Conservation (phyloP, 2,888 invertebrate genomes). For the Psylliodes chrysocephalus region DNA sequence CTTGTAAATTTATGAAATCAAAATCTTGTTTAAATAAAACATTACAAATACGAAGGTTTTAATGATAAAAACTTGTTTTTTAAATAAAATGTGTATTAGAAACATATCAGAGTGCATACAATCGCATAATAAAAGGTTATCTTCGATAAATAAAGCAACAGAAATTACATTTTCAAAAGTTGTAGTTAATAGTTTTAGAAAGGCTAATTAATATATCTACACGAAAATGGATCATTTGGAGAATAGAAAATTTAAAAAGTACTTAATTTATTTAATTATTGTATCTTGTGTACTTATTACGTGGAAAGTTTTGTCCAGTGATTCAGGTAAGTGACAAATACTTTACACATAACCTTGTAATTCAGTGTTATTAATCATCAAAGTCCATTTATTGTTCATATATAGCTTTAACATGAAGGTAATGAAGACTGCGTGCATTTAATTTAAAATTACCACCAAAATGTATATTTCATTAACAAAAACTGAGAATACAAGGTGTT, state of each 20-base stretch:
- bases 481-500: too few relatives aligned
- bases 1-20: too few relatives aligned
- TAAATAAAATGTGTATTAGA: not conserved
- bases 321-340: slow-evolving; percentile 12
- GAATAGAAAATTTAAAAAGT: slow-evolving; percentile 21
- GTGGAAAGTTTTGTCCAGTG: slow-evolving; percentile 16
- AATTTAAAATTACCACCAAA: too few relatives aligned
- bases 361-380: not conserved
- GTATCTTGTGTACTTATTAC: slow-evolving; percentile 19
- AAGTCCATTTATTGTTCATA: not conserved
- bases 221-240: slow-evolving; percentile 21
- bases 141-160: not conserved
- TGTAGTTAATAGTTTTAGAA: too few relatives aligned
- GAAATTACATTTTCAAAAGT: too few relatives aligned
- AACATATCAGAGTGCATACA: not conserved
- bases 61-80: too few relatives aligned
- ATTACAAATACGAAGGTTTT: too few relatives aligned
- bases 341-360: not conserved
- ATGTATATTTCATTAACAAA: too few relatives aligned
- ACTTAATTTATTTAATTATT: slow-evolving; percentile 18
- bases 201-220: too few relatives aligned
- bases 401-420: too few relatives aligned
- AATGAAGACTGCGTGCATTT: too few relatives aligned
- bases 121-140: not conserved
- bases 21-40: too few relatives aligned